Conservation (phyloP, 2,888 invertebrate genomes). For the Vesta saturnalis region DNA sequence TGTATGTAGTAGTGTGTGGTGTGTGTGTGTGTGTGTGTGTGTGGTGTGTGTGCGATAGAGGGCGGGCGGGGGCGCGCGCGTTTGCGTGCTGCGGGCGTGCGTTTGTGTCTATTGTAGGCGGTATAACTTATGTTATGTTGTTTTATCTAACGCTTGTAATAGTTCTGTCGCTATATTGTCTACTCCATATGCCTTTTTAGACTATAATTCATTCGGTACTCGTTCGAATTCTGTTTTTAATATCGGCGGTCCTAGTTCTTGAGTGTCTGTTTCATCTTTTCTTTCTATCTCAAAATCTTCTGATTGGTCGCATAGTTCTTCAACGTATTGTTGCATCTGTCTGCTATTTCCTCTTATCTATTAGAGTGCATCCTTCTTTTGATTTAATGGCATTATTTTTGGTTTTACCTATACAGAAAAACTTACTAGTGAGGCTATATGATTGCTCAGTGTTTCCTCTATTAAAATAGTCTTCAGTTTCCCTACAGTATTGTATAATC, state of each 20-base stretch:
- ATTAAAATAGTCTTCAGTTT: background rate
- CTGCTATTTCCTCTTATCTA: slow-evolving; percentile 2
- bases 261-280: background rate
- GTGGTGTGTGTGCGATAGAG: too few species aligned
- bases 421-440: background rate
- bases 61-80: too few species aligned
- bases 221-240: slow-evolving; percentile 2
- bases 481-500: slow-evolving; percentile 4
- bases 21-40: too few species aligned
- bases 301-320: background rate
- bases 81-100: too few species aligned
- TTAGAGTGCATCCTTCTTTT: slow-evolving; percentile 1
- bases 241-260: background rate
- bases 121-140: slow-evolving; percentile 6
- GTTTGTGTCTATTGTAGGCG: too few species aligned
- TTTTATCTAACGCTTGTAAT: slow-evolving; percentile 9
- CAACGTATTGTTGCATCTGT: too few species aligned
- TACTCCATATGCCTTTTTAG: background rate
- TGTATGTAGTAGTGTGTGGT: too few species aligned
- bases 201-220: background rate
- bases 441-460: too few species aligned
- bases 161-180: background rate
- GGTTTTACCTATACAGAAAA: background rate
- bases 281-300: background rate
- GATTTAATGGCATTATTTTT: slow-evolving; percentile 13